These are phyloP conservation scores for Chloroclystis v-ata DNA, from an alignment of 2,888 invertebrate species.

Conservation along the genomic window DNA sequence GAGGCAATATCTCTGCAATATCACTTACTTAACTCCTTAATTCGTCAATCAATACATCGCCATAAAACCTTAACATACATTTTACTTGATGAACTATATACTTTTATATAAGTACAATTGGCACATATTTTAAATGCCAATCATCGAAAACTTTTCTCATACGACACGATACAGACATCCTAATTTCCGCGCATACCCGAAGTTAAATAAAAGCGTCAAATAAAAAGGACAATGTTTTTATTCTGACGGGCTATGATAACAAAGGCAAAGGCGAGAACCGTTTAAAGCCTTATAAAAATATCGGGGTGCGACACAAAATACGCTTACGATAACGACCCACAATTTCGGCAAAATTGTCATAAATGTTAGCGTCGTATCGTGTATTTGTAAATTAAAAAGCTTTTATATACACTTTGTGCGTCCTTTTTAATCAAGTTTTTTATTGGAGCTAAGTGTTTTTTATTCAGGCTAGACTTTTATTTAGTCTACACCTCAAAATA, in stretches of 20 bases:
- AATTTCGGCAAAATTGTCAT: constrained; percentile 21
- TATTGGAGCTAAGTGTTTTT: constrained; percentile 49
- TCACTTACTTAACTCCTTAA: too few species aligned
- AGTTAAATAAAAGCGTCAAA: constrained; percentile 5
- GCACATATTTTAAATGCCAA: too few species aligned
- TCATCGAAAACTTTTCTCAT: too few species aligned
- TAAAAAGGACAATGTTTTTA: constrained; percentile 17
- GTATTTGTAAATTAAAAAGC: constrained; percentile 22
- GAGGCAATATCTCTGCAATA: too few species aligned
- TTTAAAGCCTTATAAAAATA: constrained; percentile 29
- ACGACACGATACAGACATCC: background rate
- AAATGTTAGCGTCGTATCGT: constrained; percentile 18
- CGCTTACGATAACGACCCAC: constrained; percentile 23
- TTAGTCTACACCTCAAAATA: background rate
- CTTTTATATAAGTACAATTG: too few species aligned
- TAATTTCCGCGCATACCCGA: background rate
- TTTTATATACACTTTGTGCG: constrained; percentile 34
- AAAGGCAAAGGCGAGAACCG: constrained; percentile 25
- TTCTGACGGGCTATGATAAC: constrained; percentile 22
- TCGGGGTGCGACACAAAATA: constrained; percentile 23
- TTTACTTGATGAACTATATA: too few species aligned
- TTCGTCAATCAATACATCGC: too few species aligned
- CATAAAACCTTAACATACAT: too few species aligned
- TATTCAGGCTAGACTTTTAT: constrained; percentile 63
- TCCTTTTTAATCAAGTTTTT: constrained; percentile 38